Evolutionary conservation across 2,113 vertebrate genomes (phyloP).

Genomic region (Tragelaphus buxtoni): DNA sequence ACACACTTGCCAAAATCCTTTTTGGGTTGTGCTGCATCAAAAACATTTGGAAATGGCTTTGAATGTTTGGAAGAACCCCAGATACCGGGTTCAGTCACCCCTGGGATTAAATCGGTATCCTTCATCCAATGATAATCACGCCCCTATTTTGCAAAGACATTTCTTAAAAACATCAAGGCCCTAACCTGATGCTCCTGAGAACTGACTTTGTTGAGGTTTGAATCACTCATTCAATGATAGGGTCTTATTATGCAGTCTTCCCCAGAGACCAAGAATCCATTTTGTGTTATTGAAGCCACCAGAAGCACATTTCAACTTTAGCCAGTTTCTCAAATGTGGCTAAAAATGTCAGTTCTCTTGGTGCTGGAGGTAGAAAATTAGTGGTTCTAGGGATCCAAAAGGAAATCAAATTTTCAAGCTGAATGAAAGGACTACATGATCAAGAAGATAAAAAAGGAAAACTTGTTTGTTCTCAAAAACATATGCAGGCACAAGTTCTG

Average conservation of each 20-base stretch:
- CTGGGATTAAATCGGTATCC: constrained; percentile 68
- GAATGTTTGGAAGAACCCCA: constrained; percentile 76
- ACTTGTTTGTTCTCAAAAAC: constrained; percentile 40
- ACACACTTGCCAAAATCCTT: constrained; percentile 77
- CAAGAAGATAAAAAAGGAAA: constrained; percentile 46
- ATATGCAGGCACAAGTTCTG: constrained; percentile 40
- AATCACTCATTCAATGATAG: constrained; percentile 55
- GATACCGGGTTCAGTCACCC: constrained; percentile 67
- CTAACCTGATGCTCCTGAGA: constrained; percentile 37
- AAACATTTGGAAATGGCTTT: constrained; percentile 77
- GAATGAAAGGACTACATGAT: constrained; percentile 43
- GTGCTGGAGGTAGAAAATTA: constrained; percentile 47
- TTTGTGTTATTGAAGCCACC: constrained; percentile 50
- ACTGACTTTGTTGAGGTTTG: constrained; percentile 42
- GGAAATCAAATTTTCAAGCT: constrained; percentile 49
- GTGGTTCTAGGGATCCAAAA: constrained; percentile 40
- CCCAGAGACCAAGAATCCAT: constrained; percentile 44
- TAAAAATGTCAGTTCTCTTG: constrained; percentile 40
- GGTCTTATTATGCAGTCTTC: constrained; percentile 35
- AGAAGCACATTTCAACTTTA: constrained; percentile 45
- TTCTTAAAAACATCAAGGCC: constrained; percentile 46
- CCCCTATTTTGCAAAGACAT: constrained; percentile 43
- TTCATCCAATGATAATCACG: constrained; percentile 63
- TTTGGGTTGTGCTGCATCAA: constrained; percentile 73
- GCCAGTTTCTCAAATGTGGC: constrained; percentile 34